These are phyloP conservation scores for Drosophila gaucha DNA, from an alignment of 2,888 invertebrate species.

Conservation along the genomic window DNA sequence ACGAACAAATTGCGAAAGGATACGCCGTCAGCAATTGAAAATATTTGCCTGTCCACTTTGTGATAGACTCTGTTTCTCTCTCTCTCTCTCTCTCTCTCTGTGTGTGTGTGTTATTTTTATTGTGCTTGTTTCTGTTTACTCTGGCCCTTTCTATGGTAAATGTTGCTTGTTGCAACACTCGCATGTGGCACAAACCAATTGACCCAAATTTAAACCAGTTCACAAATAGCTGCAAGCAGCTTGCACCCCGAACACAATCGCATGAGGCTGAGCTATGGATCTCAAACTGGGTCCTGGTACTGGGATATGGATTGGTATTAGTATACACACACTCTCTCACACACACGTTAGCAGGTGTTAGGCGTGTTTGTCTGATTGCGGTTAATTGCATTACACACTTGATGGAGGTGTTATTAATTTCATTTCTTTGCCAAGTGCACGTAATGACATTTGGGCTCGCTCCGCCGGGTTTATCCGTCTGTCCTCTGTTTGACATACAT, in stretches of 20 bases:
- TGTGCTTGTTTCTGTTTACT: constrained; percentile 18
- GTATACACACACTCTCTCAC: constrained; percentile 1
- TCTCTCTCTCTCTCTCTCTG: background rate
- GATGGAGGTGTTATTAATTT: constrained; percentile 64
- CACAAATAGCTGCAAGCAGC: constrained; percentile 73
- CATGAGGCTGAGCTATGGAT: constrained; percentile 10
- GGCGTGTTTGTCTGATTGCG: constrained; percentile 44
- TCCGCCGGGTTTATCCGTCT: background rate
- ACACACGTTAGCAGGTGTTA: constrained; percentile 7
- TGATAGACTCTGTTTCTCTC: constrained; percentile 20
- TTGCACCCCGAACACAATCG: constrained; percentile 50
- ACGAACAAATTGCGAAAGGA: constrained; percentile 61
- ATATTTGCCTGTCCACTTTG: constrained; percentile 63
- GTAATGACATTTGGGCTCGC: constrained; percentile 27
- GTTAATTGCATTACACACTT: constrained; percentile 66
- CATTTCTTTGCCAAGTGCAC: constrained; percentile 34
- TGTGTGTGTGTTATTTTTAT: constrained; percentile 12
- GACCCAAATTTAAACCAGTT: constrained; percentile 77
- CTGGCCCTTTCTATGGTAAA: constrained; percentile 5
- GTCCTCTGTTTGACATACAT: constrained; percentile 37
- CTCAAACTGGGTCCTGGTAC: constrained; percentile 6
- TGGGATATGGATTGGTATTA: constrained; percentile 1
- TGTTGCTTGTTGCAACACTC: constrained; percentile 31
- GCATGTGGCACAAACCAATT: constrained; percentile 73
- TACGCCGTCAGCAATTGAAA: constrained; percentile 60